Evolutionary conservation across 2,113 vertebrate genomes (phyloP).

Genomic region (Scortum barcoo): DNA sequence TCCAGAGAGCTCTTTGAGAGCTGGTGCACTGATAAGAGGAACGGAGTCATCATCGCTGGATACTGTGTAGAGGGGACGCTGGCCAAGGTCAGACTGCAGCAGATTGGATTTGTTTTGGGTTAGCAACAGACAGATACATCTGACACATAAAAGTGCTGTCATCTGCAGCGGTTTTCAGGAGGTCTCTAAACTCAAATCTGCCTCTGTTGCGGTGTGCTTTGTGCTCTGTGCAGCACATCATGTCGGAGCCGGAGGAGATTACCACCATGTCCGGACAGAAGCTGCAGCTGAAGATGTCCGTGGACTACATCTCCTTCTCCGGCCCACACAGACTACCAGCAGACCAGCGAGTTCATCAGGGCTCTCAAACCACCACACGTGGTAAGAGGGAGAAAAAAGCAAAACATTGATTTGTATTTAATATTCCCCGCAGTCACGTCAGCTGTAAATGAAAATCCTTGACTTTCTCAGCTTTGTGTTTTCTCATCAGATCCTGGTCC

Average conservation of each 20-base stretch:
- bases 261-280: conserved; percentile 99
- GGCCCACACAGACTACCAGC: conserved; percentile 99
- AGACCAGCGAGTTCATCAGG: conserved; percentile 99
- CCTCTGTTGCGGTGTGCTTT: neutral
- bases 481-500: conserved; percentile 88
- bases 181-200: neutral
- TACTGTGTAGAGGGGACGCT: conserved; percentile 98
- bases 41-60: conserved; percentile 97
- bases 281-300: conserved; percentile 98
- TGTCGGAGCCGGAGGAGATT: conserved; percentile 99
- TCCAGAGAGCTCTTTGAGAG: conserved; percentile 98
- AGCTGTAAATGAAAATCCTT: neutral
- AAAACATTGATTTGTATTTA: neutral
- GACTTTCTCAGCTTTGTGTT: neutral
- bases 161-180: neutral
- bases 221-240: conserved; percentile 90
- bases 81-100: conserved; percentile 88
- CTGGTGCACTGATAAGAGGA: conserved; percentile 99
- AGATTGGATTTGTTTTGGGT: neutral
- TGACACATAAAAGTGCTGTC: neutral
- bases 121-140: no score
- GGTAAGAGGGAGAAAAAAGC: conserved; percentile 75
- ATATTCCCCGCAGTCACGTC: conserved; percentile 1
- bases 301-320: conserved; percentile 99
- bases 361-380: conserved; percentile 98